A percentile compares a stretch with the other conserved stretches of the same genome.
phyloP scores from a whole-genome alignment of 1,140 invertebrate genomes.

The Ceratoteleas bidentatus region DNA sequence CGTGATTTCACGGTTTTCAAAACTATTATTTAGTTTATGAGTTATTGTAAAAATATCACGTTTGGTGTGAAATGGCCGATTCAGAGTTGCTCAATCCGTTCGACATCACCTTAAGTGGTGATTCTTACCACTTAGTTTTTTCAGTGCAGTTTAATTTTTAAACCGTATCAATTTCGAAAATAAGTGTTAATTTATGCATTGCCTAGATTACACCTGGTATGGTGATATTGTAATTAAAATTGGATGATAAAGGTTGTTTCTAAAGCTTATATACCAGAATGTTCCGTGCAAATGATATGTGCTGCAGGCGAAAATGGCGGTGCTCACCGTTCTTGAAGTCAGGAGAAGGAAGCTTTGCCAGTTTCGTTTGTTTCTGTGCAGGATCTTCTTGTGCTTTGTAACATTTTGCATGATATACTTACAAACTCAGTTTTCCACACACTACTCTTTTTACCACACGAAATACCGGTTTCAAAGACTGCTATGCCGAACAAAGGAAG shows the following conservation, averaged over 20 bases:
- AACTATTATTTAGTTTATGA: no score
- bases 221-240: conserved; percentile 25
- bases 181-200: no score
- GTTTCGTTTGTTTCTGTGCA: conserved; percentile 46
- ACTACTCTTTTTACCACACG: conserved; percentile 45
- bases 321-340: conserved; percentile 27
- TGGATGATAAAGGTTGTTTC: conserved; percentile 44
- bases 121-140: no score
- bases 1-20: no score
- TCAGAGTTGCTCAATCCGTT: no score
- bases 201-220: conserved; percentile 10
- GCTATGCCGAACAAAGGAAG: conserved; percentile 39
- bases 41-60: no score
- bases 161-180: no score
- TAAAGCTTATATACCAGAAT: conserved; percentile 48
- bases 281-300: conserved; percentile 52
- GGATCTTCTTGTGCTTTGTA: conserved; percentile 51
- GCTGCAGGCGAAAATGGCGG: conserved; percentile 53
- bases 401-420: conserved; percentile 57
- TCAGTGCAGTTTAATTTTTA: no score
- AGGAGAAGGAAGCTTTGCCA: conserved; percentile 36
- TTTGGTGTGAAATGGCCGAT: no score
- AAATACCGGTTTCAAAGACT: conserved; percentile 51
- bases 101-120: no score
- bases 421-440: conserved; percentile 54